Percentiles rank a stretch among this genome's conserved stretches.
Evolutionary conservation across 1,140 invertebrate species (phyloP).

Genomic region (Pteromalus puparum): DNA sequence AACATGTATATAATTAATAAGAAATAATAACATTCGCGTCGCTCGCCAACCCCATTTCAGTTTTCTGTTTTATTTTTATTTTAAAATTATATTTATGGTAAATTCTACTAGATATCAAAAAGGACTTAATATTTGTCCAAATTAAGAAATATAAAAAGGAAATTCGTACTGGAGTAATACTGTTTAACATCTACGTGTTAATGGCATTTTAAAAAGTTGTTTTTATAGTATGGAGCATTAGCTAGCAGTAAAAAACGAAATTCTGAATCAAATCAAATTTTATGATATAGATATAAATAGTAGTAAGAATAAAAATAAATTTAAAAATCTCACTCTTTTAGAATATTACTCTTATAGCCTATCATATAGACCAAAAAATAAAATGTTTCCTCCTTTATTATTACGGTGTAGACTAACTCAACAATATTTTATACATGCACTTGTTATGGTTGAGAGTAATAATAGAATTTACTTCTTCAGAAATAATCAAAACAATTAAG

Average conservation of each 20-base stretch:
- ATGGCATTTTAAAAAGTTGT: no score
- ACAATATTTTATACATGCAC: not conserved
- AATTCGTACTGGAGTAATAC: no score
- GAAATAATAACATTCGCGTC: no score
- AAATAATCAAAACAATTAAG: constrained; percentile 17
- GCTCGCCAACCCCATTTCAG: no score
- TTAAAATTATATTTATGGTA: no score
- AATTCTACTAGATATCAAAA: no score
- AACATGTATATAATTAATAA: no score
- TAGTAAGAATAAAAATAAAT: not conserved
- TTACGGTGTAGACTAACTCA: not conserved
- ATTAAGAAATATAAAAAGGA: no score
- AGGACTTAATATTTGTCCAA: no score
- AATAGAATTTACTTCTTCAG: not conserved
- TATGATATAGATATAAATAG: not conserved
- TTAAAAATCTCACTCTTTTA: not conserved
- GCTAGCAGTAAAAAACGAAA: not conserved
- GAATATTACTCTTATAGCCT: constrained; percentile 1
- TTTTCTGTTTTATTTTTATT: no score
- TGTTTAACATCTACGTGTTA: no score
- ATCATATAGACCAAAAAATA: not conserved
- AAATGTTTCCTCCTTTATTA: not conserved
- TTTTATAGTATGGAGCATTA: not conserved
- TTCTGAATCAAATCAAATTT: not conserved
- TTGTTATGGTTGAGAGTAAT: not conserved